Percentiles rank a stretch among this genome's conserved stretches.
These are phyloP conservation scores for Rousettus leschenaultii DNA, from an alignment of 2,113 vertebrate species.

Conservation along the genomic window DNA sequence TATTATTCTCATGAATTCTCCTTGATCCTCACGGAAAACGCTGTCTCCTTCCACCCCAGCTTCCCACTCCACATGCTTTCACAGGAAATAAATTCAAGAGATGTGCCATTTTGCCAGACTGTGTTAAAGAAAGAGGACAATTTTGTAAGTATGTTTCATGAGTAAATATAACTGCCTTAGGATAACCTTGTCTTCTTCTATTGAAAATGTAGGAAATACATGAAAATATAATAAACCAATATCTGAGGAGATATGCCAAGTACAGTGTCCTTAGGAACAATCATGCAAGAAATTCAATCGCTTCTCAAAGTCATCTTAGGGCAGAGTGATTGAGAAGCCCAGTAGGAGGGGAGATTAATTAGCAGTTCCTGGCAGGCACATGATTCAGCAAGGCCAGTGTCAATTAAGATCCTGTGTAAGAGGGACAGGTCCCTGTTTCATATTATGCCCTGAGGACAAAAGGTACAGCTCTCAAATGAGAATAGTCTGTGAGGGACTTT, in stretches of 20 bases:
- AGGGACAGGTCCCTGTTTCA: not conserved
- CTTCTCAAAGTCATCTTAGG: not conserved
- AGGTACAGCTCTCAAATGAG: not conserved
- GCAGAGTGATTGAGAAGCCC: not conserved
- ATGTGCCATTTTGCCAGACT: not conserved
- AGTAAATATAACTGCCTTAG: not conserved
- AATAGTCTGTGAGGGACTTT: not conserved
- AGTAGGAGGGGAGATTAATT: constrained; percentile 46
- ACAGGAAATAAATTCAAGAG: not conserved
- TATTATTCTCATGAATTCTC: not conserved
- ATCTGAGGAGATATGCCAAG: not conserved
- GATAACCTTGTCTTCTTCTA: not conserved
- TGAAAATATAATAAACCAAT: not conserved
- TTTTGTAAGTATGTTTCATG: not conserved
- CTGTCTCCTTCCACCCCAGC: not conserved
- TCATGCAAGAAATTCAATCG: constrained; percentile 13
- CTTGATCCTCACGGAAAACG: not conserved
- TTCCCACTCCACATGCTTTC: not conserved
- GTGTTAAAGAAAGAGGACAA: not conserved
- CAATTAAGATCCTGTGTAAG: constrained; percentile 39
- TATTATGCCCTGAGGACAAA: not conserved
- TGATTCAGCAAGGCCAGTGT: not conserved
- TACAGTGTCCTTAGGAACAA: not conserved
- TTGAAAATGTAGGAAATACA: not conserved
- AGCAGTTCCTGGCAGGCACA: not conserved